These are phyloP conservation scores for Myzus persicae DNA, from an alignment of 1,140 invertebrate genomes.

Conservation along the genomic window DNA sequence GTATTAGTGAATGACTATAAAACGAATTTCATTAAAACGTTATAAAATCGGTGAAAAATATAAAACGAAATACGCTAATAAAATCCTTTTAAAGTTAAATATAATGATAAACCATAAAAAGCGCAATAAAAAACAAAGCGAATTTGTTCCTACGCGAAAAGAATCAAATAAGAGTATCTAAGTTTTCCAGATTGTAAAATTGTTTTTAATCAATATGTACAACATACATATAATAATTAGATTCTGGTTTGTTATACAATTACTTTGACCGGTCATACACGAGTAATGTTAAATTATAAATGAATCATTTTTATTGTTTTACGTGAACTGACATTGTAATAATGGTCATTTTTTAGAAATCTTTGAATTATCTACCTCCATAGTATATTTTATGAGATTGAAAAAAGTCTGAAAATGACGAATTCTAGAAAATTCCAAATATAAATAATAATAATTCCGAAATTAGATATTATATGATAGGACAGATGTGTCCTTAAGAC, in stretches of 20 bases:
- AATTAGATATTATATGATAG: neutral
- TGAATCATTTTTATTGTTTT: neutral
- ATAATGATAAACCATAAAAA: slow-evolving; percentile 17
- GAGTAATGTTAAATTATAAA: neutral
- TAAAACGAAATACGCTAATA: slow-evolving; percentile 22
- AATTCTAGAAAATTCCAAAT: neutral
- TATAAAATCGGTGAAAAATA: slow-evolving; percentile 8
- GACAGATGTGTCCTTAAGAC: neutral
- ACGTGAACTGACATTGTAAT: neutral
- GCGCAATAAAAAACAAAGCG: neutral
- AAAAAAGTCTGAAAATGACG: neutral
- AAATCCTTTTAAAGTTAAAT: slow-evolving; percentile 35
- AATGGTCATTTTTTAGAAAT: neutral
- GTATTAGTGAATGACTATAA: neutral
- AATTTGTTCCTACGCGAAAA: neutral
- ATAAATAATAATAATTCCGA: neutral
- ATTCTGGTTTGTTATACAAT: neutral
- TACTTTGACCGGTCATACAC: neutral
- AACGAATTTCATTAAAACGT: slow-evolving; percentile 37
- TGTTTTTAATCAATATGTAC: neutral
- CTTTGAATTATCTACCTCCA: neutral
- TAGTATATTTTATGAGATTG: neutral
- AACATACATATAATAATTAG: neutral
- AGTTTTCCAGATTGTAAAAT: slow-evolving; percentile 6
- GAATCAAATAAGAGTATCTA: slow-evolving; percentile 7